Evolutionary conservation across 2,113 vertebrate genomes (phyloP), one percentile per base, ranked within the genome.

Genomic region (Synchiropus splendidus): DNA sequence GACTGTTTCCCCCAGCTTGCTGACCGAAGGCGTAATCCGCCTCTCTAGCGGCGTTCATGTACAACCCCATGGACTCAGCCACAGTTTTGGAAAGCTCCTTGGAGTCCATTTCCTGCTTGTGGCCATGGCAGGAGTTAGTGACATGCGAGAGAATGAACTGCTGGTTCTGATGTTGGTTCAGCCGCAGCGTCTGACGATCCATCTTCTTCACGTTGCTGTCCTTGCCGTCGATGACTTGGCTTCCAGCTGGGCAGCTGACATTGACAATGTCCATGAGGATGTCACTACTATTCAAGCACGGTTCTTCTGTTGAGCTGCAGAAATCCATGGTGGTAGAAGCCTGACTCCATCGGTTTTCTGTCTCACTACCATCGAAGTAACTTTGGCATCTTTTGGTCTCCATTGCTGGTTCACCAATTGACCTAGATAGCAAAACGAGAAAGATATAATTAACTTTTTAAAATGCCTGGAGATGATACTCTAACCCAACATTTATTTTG

Each of bases 351-450:
- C 81, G 88, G 83, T 85, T 88, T 73, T 93, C 92, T 81, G 89
- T 87, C 54, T 92, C 87, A 68, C 85, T 81, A 71, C 86, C 90
- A 84, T 95, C 89, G 71, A 88, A 84, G 82, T 89, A 92, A 84
- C 87, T 90, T 87, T 87, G 87, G 88, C 92, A 95, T 88, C 88
- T 91, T 90, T 96, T 94, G 83, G 92, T 92, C 85, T 96, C 94
- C 93, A 97, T 97, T 74, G 80, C 89, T 83, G 77, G 67, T 56
- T 85, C 81, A 85, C 82, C 72, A 82, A 83, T 60, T 80, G 51
- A 77, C 75, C 85, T 86, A 63, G 42, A n/a, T 32, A 54, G 48
- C n/a, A 18, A 12, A 16, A 39, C 11, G 17, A 9, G 10, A 12
- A 18, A 27, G 4, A 27, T 27, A 27, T 27, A 8, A 5, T 27